Percentiles rank a stretch among this genome's conserved stretches.
These are phyloP conservation scores for Synanthedon andrenaeformis DNA, from an alignment of 2,888 invertebrate genomes.

Conservation along the genomic window DNA sequence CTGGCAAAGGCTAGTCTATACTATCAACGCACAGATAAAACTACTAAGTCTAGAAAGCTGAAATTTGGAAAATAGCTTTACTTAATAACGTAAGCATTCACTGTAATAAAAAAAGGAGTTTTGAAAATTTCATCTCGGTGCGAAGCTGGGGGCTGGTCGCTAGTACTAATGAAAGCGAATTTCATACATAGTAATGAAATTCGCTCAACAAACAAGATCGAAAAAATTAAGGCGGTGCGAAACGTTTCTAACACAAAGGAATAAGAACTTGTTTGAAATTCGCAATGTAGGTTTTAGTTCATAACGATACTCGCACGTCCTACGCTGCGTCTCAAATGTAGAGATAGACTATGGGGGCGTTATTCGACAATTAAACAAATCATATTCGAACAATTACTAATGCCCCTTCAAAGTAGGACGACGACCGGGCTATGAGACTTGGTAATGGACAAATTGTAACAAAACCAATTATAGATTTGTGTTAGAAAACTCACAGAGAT, in stretches of 20 bases:
- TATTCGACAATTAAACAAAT: conserved; percentile 9
- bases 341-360: conserved; percentile 7
- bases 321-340: conserved; percentile 15
- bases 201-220: conserved; percentile 9
- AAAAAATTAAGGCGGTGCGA: neutral
- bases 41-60: too few species aligned
- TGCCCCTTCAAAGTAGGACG: conserved; percentile 34
- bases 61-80: too few species aligned
- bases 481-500: neutral
- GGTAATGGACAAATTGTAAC: conserved; percentile 14
- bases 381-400: conserved; percentile 39
- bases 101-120: too few species aligned
- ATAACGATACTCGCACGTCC: conserved; percentile 12
- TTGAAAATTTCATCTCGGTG: too few species aligned
- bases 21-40: too few species aligned
- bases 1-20: too few species aligned
- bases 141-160: too few species aligned
- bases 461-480: neutral
- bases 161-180: neutral
- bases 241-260: neutral
- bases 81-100: too few species aligned
- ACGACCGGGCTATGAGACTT: conserved; percentile 31
- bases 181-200: conserved; percentile 11
- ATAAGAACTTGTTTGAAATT: conserved; percentile 2
- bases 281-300: neutral